Base-by-base conservation (phyloP, 2,888 invertebrate genomes). In the Chrysina gloriosa region DNA sequence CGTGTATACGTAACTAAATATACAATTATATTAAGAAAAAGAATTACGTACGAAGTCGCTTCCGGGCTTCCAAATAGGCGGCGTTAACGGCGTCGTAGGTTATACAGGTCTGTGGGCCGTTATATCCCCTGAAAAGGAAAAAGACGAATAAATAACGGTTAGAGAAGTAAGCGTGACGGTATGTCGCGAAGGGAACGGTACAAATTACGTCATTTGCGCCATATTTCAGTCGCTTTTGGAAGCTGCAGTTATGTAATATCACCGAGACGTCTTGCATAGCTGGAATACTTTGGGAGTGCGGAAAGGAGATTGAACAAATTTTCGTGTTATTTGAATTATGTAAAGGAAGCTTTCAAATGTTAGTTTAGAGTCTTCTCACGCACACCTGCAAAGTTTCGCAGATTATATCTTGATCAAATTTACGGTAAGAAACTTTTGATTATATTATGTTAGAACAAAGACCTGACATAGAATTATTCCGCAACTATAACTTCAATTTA, bases 21-120 rank as follows among this genome's bases (percentile, higher is more conserved):
- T 4, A n/a, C 3, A 45, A 9, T 2, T 14, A 11, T 34, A 54
- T 34, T n/a, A 54, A n/a, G 83, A 80, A 70, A 75, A 66, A 64
- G 16, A 29, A 48, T 11, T 16, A 91, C 93, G 92, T 87, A 95
- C 95, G 88, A 78, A 95, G 92, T 84, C 95, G 88, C 83, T 94
- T 93, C 77, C 94, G 88, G 56, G 94, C 94, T 81, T 95, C 93
- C 73, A 92, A 84, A 84, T 95, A 95, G 47, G 95, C 95, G 76
- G 92, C 91, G 85, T 95, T 95, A 69, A 95, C 89, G 61, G 95
- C 94, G 77, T 95, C 94, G 81, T 93, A 95, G 3, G 95, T 95
- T 81, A 95, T 94, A 83, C 95, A 96, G 69, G 92, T 91, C 72
- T 91, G 89, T 58, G 90, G 89, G 52, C 89, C 89, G 75, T 89